Evolutionary conservation across 2,888 invertebrate species (phyloP), one percentile per base, ranked within the genome.

Genomic region (Xanthorhoe spadicearia): DNA sequence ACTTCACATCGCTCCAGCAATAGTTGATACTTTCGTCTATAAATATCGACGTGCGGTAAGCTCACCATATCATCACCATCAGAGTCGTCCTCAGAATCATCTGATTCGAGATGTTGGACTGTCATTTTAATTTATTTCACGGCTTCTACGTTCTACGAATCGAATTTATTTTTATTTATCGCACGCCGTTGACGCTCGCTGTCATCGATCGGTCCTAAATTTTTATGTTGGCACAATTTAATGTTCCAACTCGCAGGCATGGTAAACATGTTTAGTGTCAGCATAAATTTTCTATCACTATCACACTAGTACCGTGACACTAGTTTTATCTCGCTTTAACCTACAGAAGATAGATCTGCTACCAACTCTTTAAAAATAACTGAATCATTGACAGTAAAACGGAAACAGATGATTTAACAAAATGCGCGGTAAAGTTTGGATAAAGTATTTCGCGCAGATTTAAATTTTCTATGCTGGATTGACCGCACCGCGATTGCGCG

Each of bases 1-100:
- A 95, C 94, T 88, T 96, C 95, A 86, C 96, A 96, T 93, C 96
- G 94, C 83, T 96, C 96, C 72, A 96, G 86, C 65, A 96, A 87
- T 77, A 96, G 88, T 84, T 96, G 95, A 85, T 96, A 96, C 89
- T 96, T 96, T 83, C 95, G 94, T 79, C 95, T 95, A 83, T 96
- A 96, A 82, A 95, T 92, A 83, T 96, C 95, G 82, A 95, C 95
- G 62, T 90, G 88, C 78, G 92, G 91, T 87, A 91, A 88, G 79
- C 92, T 93, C 82, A 92, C 93, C 92, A 92, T 92, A 91, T 92
- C 92, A 87, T 92, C 92, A 49, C 91, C 55, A 51, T 63, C 67
- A 60, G 67, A 67, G 17, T 62, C 92, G 84, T 92, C 92, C 91
- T 93, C 93, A 87, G 93, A 92, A 90, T 90, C 92, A 90, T 90